These are phyloP conservation scores for Rhadinocentrus ornatus DNA, from an alignment of 2,797 vertebrate species.

Conservation along the genomic window DNA sequence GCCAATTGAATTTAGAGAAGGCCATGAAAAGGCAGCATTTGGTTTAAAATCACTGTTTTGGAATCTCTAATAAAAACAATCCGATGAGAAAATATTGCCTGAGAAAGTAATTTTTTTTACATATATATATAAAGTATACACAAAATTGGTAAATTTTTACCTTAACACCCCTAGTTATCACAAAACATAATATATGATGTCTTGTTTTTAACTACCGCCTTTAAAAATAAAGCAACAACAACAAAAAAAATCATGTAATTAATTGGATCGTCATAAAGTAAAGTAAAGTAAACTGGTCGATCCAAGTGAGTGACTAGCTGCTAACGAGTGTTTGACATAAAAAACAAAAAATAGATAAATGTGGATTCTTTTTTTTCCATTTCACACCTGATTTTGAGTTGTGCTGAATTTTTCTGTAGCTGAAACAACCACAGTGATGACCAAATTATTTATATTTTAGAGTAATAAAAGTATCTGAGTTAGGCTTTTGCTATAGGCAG, in stretches of 20 bases:
- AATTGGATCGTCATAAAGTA: background rate
- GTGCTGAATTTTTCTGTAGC: background rate
- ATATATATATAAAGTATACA: no score
- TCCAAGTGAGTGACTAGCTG: background rate
- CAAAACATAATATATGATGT: no score
- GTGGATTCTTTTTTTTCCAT: background rate
- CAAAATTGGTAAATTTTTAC: background rate
- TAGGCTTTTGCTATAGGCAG: background rate
- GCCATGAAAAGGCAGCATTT: constrained; percentile 11
- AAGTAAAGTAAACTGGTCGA: background rate
- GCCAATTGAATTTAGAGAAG: constrained; percentile 23
- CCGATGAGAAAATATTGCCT: background rate
- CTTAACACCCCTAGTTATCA: background rate
- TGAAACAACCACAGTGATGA: background rate
- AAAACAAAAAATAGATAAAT: background rate
- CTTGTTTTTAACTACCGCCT: background rate
- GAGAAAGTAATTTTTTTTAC: background rate
- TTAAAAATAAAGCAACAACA: no score
- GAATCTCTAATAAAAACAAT: constrained; percentile 4
- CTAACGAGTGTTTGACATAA: no score
- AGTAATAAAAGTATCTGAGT: background rate
- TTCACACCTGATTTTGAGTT: background rate
- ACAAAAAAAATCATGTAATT: background rate
- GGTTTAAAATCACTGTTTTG: constrained; percentile 2
- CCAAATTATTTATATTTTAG: background rate